These are phyloP conservation scores for Colletes collaris DNA, from an alignment of 2,888 invertebrate species.

Conservation along the genomic window DNA sequence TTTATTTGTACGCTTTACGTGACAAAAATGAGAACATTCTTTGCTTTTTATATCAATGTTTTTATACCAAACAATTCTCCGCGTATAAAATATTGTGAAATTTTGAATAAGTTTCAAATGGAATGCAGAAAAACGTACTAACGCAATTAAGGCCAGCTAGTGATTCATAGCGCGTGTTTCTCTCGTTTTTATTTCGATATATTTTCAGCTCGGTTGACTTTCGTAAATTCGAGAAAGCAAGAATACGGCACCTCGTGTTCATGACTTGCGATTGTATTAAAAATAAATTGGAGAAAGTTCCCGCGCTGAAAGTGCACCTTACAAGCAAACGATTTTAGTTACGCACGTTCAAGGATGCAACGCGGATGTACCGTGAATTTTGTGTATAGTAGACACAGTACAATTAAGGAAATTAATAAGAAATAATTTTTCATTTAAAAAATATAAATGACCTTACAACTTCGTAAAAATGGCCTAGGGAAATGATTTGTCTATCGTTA, in stretches of 20 bases:
- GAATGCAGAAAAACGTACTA: neutral
- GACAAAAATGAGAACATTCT: too few species aligned
- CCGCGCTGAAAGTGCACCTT: constrained; percentile 12
- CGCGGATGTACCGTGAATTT: neutral
- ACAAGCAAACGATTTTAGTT: constrained; percentile 1
- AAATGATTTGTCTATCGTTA: too few species aligned
- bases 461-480: too few species aligned
- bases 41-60: too few species aligned
- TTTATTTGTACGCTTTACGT: too few species aligned
- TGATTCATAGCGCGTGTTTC: neutral
- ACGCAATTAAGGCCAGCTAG: neutral
- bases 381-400: neutral
- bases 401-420: too few species aligned
- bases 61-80: too few species aligned
- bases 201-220: constrained; percentile 6
- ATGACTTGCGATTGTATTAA: constrained; percentile 17
- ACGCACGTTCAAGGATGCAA: neutral
- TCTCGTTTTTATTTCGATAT: neutral
- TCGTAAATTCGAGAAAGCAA: constrained; percentile 13
- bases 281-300: constrained; percentile 40
- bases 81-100: too few species aligned
- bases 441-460: too few species aligned
- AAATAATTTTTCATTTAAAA: too few species aligned
- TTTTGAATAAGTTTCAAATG: neutral
- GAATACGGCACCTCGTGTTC: neutral